These are phyloP conservation scores for Siniperca undulata DNA, from an alignment of 2,797 vertebrate genomes.

Conservation along the genomic window DNA sequence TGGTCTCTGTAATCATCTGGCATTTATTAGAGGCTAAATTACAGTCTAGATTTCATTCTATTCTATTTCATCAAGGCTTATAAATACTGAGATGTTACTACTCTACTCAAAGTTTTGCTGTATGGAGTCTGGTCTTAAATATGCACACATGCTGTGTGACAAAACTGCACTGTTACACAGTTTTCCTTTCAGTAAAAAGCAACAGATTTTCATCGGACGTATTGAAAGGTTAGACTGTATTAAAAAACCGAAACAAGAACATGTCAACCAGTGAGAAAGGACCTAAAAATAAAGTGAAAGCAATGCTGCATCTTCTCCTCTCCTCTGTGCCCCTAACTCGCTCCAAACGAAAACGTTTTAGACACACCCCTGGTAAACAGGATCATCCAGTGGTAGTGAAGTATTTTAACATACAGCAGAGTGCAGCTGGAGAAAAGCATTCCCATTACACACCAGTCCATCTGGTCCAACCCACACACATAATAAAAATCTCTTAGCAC, in stretches of 20 bases:
- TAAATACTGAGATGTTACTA: background rate
- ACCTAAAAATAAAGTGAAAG: background rate
- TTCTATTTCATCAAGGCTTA: background rate
- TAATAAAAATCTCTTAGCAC: constrained; percentile 67
- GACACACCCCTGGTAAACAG: constrained; percentile 14
- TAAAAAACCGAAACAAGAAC: background rate
- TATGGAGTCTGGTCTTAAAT: background rate
- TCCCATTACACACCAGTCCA: constrained; percentile 53
- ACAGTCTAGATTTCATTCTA: background rate
- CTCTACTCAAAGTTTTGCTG: too few relatives aligned
- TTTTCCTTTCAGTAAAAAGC: constrained; percentile 5
- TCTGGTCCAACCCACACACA: constrained; percentile 68
- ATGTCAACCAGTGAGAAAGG: background rate
- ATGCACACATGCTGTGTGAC: background rate
- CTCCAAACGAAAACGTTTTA: constrained; percentile 13
- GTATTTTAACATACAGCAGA: constrained; percentile 43
- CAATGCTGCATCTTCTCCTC: background rate
- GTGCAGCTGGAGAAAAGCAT: constrained; percentile 40
- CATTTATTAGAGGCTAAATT: constrained; percentile 2
- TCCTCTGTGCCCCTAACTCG: constrained; percentile 13
- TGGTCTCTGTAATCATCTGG: background rate
- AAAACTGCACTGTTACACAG: background rate
- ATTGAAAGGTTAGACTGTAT: background rate
- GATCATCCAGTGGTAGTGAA: constrained; percentile 29
- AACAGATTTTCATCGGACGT: background rate